phyloP scores from a whole-genome alignment of 2,797 vertebrate genomes.

The Eupleurogrammus muticus region DNA sequence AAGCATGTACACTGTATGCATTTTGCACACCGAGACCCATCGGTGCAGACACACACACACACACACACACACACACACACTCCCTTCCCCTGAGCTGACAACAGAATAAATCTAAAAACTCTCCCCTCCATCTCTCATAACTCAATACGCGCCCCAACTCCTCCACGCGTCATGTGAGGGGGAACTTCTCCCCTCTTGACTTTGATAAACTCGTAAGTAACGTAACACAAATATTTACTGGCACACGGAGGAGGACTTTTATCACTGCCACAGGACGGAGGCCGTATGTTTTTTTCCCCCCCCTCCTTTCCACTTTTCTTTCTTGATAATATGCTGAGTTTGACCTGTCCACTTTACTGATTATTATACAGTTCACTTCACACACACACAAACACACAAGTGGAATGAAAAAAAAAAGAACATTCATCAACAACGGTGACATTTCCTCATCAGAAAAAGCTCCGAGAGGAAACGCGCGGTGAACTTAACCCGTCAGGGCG shows the following conservation, averaged over 20 bases:
- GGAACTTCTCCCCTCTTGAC: constrained; percentile 42
- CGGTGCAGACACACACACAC: no score
- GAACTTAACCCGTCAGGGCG: constrained; percentile 26
- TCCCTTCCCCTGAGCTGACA: constrained; percentile 65
- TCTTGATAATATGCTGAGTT: constrained; percentile 14
- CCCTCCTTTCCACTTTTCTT: constrained; percentile 1
- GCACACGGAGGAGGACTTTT: constrained; percentile 12
- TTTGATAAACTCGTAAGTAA: constrained; percentile 58
- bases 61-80: constrained; percentile 15
- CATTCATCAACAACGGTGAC: constrained; percentile 7
- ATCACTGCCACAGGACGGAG: constrained; percentile 14
- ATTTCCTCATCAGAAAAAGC: constrained; percentile 29
- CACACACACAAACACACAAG: background rate
- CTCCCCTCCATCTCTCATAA: constrained; percentile 64
- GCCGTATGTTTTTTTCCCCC: constrained; percentile 4
- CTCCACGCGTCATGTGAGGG: constrained; percentile 56
- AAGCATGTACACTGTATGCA: background rate
- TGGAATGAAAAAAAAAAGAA: background rate
- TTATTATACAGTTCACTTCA: background rate
- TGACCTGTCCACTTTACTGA: constrained; percentile 4
- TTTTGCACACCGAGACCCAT: constrained; percentile 9
- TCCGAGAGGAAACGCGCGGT: constrained; percentile 17
- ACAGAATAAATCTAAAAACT: constrained; percentile 76
- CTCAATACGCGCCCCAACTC: constrained; percentile 61
- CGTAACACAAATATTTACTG: constrained; percentile 55